Percentiles rank a stretch among this genome's conserved stretches.
phyloP scores from a whole-genome alignment of 2,888 invertebrate species.

The Idaea aversata region DNA sequence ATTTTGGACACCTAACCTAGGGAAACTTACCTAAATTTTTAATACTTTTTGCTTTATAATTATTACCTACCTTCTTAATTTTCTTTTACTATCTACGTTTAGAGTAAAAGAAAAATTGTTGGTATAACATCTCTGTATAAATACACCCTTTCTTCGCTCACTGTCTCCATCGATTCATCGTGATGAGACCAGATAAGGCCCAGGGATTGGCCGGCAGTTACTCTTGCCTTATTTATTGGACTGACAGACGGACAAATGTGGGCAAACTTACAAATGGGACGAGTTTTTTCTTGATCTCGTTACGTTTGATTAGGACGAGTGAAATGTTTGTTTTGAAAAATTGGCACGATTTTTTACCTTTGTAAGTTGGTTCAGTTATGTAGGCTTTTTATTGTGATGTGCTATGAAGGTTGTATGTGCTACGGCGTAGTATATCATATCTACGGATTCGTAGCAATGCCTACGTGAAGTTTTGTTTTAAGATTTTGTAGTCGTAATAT shows the following conservation, averaged over 20 bases:
- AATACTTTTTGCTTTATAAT: too few species aligned
- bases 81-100: too few species aligned
- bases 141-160: constrained; percentile 32
- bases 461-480: neutral
- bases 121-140: constrained; percentile 46
- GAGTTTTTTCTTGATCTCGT: constrained; percentile 58
- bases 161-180: constrained; percentile 64
- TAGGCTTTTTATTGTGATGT: neutral
- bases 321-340: constrained; percentile 31
- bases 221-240: constrained; percentile 73
- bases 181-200: constrained; percentile 72
- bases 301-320: constrained; percentile 55
- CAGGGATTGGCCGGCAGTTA: constrained; percentile 68
- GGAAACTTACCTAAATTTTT: too few species aligned
- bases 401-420: neutral
- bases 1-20: too few species aligned
- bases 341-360: neutral
- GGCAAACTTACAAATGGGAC: constrained; percentile 59
- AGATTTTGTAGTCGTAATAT: neutral
- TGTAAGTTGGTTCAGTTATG: neutral
- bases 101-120: neutral
- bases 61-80: too few species aligned
- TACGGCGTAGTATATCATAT: neutral
- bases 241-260: constrained; percentile 74
- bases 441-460: neutral